Evolutionary conservation across 2,113 vertebrate genomes (phyloP), one percentile per base, ranked within the genome.

Genomic region (Cyprichromis sp.): DNA sequence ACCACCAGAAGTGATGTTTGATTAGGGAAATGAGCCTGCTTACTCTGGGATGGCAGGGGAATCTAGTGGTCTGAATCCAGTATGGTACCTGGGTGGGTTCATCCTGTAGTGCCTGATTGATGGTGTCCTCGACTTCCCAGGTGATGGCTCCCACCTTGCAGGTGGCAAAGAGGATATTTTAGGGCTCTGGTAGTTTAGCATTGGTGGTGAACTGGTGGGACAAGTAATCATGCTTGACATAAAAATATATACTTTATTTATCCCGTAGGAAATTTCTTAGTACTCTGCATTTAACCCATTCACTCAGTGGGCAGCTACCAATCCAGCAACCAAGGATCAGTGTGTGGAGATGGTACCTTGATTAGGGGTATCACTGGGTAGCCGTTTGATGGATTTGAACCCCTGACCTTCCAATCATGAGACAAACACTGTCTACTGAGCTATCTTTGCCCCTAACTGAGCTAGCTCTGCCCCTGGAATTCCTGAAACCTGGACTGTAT

Each of bases 171-270:
- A 38, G 34, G 34, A 68, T 68, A 5, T 68, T 68, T 38, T 21
- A 38, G 61, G 61, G 34, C 19, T 66, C 61, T 66, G 34, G 10
- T 66, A 38, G 34, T 13, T 66, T 13, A 66, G 61, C 34, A 66
- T 36, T 66, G 61, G 61, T 66, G 17, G 34, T 3, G 0, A 38
- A 66, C 0, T 66, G 61, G 61, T 66, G 34, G 34, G 61, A 8
- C 61, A 66, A 66, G 17, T 66, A 38, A 38, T 38, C 10, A 0
- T 0, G 1, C 61, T 66, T 66, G 31, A 66, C 61, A 36, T 36
- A 3, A 63, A 36, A 63, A 63, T 63, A 63, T 34, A 34, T 19
- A 34, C 29, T 63, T 63, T 34, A 36, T 63, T 36, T 36, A 63
- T 63, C 31, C 6, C 3, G 1, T 29, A 57, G 7, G 24, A 57